A percentile compares a stretch with the other conserved stretches of the same genome.
phyloP scores from a whole-genome alignment of 2,888 invertebrate genomes.

The Phalera bucephala region DNA sequence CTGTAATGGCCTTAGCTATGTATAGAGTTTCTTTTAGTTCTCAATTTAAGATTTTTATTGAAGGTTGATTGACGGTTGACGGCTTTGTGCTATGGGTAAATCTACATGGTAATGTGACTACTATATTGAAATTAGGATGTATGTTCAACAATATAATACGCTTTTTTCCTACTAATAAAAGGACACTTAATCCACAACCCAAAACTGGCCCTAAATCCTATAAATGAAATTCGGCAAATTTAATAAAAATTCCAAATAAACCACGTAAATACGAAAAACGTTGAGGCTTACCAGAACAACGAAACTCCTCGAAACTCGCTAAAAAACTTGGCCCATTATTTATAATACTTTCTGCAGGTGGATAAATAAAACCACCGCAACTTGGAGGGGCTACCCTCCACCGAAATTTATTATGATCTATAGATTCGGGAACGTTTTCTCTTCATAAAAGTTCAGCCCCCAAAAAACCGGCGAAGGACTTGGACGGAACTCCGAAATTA shows the following conservation, averaged over 20 bases:
- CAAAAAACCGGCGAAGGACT: constrained; percentile 17
- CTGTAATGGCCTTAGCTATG: too few species aligned
- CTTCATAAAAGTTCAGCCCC: constrained; percentile 39
- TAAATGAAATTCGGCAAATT: neutral
- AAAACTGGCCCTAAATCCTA: neutral
- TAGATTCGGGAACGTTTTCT: constrained; percentile 50
- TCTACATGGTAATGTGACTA: too few species aligned
- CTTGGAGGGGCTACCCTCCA: constrained; percentile 31
- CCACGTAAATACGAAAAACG: neutral
- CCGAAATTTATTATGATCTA: constrained; percentile 66
- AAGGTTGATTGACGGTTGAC: too few species aligned
- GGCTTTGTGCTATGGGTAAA: too few species aligned
- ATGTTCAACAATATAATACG: too few species aligned
- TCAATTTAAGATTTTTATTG: too few species aligned
- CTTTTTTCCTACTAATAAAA: too few species aligned
- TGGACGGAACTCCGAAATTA: constrained; percentile 56
- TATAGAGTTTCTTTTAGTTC: too few species aligned
- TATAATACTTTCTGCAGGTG: constrained; percentile 57
- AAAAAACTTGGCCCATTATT: constrained; percentile 58
- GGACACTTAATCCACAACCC: neutral
- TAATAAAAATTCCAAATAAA: constrained; percentile 20
- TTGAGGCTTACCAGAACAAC: constrained; percentile 22
- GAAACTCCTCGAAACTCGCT: constrained; percentile 20
- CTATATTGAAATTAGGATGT: too few species aligned
- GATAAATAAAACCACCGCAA: constrained; percentile 40